Percentiles rank a stretch among this genome's conserved stretches.
These are phyloP conservation scores for Idaea aversata DNA, from an alignment of 2,888 invertebrate genomes.

Conservation along the genomic window DNA sequence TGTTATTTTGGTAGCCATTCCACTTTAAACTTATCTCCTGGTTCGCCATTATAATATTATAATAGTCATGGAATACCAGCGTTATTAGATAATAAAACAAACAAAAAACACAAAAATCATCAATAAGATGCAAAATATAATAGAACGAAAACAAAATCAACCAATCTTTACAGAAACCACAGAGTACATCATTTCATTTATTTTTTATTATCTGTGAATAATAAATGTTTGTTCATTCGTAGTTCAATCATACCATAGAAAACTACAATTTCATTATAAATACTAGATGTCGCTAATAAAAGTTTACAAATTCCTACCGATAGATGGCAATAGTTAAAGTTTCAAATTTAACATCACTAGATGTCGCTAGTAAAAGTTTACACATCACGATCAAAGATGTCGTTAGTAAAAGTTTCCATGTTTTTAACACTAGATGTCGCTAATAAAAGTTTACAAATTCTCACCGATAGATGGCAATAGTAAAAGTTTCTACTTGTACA, in stretches of 20 bases:
- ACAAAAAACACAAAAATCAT: slow-evolving; percentile 33
- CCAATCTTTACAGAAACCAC: slow-evolving; percentile 21
- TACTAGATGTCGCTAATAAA: not conserved
- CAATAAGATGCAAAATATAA: slow-evolving; percentile 16
- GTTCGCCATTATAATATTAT: slow-evolving; percentile 56
- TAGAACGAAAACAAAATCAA: slow-evolving; percentile 34
- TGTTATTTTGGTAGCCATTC: slow-evolving; percentile 84
- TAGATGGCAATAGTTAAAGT: too few species aligned
- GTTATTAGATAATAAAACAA: slow-evolving; percentile 3
- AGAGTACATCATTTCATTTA: not conserved
- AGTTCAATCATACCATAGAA: too few species aligned
- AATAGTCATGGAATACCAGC: slow-evolving; percentile 18
- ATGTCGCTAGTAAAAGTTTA: not conserved
- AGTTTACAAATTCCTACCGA: not conserved
- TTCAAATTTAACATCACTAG: not conserved
- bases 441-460: not conserved
- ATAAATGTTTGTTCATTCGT: too few species aligned
- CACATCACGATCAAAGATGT: too few species aligned
- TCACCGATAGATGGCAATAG: too few species aligned
- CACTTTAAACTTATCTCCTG: slow-evolving; percentile 85
- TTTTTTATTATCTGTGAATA: too few species aligned
- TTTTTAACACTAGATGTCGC: not conserved
- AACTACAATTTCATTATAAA: not conserved
- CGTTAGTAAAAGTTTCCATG: not conserved
- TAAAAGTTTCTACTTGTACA: too few species aligned